Conservation (phyloP, 2,888 invertebrate species). For the Drosophila anomelani region DNA sequence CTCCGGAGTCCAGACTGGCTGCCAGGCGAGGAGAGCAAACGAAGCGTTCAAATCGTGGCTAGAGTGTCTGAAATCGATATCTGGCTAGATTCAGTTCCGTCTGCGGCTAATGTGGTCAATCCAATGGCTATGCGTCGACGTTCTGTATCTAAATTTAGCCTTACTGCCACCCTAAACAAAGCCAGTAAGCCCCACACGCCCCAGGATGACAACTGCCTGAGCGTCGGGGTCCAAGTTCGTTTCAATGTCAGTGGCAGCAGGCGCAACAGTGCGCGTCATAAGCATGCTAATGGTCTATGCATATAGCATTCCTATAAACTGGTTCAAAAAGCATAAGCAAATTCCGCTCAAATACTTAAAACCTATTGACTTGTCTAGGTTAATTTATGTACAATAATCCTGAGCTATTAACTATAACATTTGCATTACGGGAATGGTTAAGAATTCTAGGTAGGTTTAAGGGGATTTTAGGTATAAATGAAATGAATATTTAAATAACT, state of each 20-base stretch:
- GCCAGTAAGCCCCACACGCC: background rate
- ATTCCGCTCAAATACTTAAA: conserved; percentile 11
- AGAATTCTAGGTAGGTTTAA: background rate
- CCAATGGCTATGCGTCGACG: conserved; percentile 33
- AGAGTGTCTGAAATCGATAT: conserved; percentile 72
- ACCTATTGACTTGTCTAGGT: conserved; percentile 13
- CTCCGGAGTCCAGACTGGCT: conserved; percentile 35
- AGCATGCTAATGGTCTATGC: conserved; percentile 25
- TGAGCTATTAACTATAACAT: conserved; percentile 12
- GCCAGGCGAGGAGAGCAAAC: conserved; percentile 26
- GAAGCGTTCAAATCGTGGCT: conserved; percentile 57
- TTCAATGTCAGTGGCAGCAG: conserved; percentile 69
- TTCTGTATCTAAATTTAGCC: conserved; percentile 63
- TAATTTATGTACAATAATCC: conserved; percentile 28
- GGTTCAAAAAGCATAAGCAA: conserved; percentile 28
- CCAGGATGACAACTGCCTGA: conserved; percentile 6
- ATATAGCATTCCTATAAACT: conserved; percentile 30
- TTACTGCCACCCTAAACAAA: conserved; percentile 37
- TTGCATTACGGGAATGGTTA: conserved; percentile 25
- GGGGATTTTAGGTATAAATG: background rate
- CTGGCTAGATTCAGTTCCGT: conserved; percentile 38
- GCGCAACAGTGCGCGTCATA: conserved; percentile 48
- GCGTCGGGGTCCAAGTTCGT: conserved; percentile 61
- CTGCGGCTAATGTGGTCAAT: conserved; percentile 65
- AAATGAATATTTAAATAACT: background rate